Evolutionary conservation across 2,113 vertebrate species (phyloP), one percentile per base, ranked within the genome.

Genomic region (Hydropotes inermis): DNA sequence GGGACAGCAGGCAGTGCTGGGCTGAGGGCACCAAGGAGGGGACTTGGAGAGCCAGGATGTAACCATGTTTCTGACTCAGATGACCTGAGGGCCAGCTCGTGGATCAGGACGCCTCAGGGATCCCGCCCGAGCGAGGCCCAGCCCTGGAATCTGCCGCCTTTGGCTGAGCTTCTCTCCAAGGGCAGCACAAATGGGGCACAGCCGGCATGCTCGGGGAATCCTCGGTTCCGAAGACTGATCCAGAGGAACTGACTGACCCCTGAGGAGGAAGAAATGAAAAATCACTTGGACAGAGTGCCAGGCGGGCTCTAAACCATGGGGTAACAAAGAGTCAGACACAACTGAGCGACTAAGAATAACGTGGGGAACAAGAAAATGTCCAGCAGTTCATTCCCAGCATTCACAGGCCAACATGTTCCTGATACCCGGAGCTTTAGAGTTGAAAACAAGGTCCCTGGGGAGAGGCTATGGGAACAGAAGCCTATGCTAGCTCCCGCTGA

Each of bases 121-220:
- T 43, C 55, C 81, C 11, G 27, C 64, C 60, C 0, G 0, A 67
- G 52, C 28, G 39, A 30, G 3, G 28, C 45, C 5, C 17, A 45
- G 58, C 67, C 8, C 12, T 13, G 15, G 10, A 30, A 58, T 55
- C 45, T 39, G 16, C 14, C 33, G 5, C 39, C 15, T 67, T 70
- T 7, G 1, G 47, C 45, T 64, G 55, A 57, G 7, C 14, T 52
- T 87, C 70, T 89, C 16, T 67, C 47, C 47, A 74, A 27, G 43
- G 7, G 25, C 19, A 30, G 86, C 55, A 19, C 23, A 45, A 45
- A 43, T 2, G 39, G 60, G 70, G n/a, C 10, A 17, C 30, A n/a
- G 43, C 1, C 1, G 15, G 33, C 0, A 33, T 2, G 0, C 67
- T 87, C 0, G 0, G 36, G 36, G 52, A 5, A 10, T 39, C 43